These are phyloP conservation scores for Platycnemis pennipes DNA, from an alignment of 2,888 invertebrate genomes.

Conservation along the genomic window DNA sequence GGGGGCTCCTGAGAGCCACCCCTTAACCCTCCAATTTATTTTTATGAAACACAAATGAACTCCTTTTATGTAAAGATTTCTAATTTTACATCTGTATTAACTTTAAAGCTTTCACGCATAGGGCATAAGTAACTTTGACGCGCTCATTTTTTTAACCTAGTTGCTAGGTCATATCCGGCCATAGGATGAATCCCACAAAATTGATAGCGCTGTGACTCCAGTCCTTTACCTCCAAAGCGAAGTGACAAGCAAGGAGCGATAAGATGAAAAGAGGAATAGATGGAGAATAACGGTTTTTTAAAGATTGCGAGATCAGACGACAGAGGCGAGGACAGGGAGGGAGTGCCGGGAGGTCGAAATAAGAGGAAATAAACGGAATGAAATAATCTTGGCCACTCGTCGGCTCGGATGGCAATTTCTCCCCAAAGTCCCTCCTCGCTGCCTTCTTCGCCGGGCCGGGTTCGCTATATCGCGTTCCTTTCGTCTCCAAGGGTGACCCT, in stretches of 20 bases:
- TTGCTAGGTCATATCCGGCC: no score
- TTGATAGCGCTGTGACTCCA: no score
- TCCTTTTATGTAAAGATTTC: no score
- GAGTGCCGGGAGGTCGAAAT: not conserved
- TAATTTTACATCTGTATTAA: no score
- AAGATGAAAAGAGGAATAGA: not conserved
- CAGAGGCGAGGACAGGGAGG: not conserved
- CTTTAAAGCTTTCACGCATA: no score
- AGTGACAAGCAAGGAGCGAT: not conserved
- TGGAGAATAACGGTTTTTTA: not conserved
- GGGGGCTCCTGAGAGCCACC: no score
- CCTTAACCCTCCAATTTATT: no score
- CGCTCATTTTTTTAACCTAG: no score
- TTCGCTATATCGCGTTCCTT: constrained; percentile 4
- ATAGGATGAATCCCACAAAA: no score
- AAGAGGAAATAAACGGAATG: not conserved
- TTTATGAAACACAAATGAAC: no score
- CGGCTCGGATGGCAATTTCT: constrained; percentile 37
- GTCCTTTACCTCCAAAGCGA: no score
- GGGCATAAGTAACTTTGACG: no score
- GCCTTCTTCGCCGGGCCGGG: not conserved
- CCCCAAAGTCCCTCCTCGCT: not conserved
- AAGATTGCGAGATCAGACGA: not conserved
- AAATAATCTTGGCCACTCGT: constrained; percentile 2
- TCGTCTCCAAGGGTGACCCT: not conserved